A percentile compares a stretch with the other conserved stretches of the same genome.
These are phyloP conservation scores for Drosophila macrospina DNA, from an alignment of 2,888 invertebrate species.

Conservation along the genomic window DNA sequence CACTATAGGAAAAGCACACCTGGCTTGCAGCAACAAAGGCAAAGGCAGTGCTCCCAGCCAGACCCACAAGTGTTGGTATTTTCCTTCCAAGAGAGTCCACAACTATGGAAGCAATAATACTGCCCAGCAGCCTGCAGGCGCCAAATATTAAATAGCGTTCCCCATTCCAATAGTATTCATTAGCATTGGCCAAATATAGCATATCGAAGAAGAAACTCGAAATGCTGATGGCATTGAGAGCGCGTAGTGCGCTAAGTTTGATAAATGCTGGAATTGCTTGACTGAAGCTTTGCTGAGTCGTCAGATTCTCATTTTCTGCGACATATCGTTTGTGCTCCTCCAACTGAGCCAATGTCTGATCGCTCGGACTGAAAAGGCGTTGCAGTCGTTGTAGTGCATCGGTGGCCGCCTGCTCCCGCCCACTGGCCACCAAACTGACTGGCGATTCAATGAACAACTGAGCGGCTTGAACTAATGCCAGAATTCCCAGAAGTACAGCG, in stretches of 20 bases:
- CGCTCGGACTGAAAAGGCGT: constrained; percentile 33
- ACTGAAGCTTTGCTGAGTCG: constrained; percentile 22
- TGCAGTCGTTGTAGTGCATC: constrained; percentile 67
- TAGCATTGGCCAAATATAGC: background rate
- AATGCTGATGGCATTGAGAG: constrained; percentile 61
- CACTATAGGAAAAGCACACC: background rate
- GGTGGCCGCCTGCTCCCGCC: constrained; percentile 60
- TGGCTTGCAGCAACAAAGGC: constrained; percentile 50
- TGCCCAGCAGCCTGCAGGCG: constrained; percentile 55
- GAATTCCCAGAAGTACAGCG: constrained; percentile 48
- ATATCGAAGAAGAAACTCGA: constrained; percentile 28
- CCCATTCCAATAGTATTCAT: background rate
- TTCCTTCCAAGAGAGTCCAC: constrained; percentile 71
- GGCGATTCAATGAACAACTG: constrained; percentile 72
- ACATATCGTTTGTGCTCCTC: constrained; percentile 69
- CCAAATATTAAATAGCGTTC: constrained; percentile 39
- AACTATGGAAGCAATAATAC: constrained; percentile 26
- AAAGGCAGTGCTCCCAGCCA: constrained; percentile 46
- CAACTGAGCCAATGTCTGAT: constrained; percentile 56
- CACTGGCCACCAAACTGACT: constrained; percentile 49
- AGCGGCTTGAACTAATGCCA: constrained; percentile 39
- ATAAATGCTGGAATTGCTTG: constrained; percentile 58
- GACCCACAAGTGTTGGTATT: constrained; percentile 46
- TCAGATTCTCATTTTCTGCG: constrained; percentile 45
- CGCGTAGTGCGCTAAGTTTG: constrained; percentile 65